Conservation (phyloP, 1,140 invertebrate species). For the Euura lappo region DNA sequence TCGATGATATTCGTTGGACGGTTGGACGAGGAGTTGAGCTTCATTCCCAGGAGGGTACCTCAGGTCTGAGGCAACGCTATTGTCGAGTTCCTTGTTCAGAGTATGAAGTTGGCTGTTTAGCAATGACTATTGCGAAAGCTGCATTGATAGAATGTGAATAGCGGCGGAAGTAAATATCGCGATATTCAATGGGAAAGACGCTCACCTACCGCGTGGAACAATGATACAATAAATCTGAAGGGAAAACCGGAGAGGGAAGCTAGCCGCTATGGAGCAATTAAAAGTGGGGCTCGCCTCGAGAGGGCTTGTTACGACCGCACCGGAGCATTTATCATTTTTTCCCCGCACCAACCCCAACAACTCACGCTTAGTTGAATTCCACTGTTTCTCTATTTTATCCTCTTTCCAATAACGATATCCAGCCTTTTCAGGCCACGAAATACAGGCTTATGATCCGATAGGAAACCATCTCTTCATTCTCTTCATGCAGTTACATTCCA, state of each 20-base stretch:
- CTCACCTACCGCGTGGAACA: slow-evolving; percentile 32
- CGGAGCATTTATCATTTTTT: slow-evolving; percentile 53
- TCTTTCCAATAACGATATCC: background rate
- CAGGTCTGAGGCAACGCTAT: no score
- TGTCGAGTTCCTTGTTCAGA: no score
- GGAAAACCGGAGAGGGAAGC: background rate
- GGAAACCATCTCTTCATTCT: no score
- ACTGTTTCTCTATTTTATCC: slow-evolving; percentile 4
- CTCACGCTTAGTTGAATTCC: slow-evolving; percentile 9
- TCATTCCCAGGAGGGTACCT: no score
- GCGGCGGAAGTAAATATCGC: background rate
- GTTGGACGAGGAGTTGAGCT: no score
- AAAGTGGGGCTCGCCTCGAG: slow-evolving; percentile 51
- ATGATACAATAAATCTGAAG: slow-evolving; percentile 42
- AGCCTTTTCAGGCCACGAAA: background rate
- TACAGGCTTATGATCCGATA: background rate
- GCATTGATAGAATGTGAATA: no score
- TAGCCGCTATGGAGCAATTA: slow-evolving; percentile 47
- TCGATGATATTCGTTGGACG: no score
- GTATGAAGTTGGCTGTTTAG: no score
- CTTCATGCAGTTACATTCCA: no score
- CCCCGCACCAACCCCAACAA: slow-evolving; percentile 10
- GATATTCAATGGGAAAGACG: background rate
- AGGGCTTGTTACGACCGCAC: slow-evolving; percentile 51
- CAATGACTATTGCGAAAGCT: no score